phyloP scores from a whole-genome alignment of 2,797 vertebrate species.

The Lepilemur septentrionalis region DNA sequence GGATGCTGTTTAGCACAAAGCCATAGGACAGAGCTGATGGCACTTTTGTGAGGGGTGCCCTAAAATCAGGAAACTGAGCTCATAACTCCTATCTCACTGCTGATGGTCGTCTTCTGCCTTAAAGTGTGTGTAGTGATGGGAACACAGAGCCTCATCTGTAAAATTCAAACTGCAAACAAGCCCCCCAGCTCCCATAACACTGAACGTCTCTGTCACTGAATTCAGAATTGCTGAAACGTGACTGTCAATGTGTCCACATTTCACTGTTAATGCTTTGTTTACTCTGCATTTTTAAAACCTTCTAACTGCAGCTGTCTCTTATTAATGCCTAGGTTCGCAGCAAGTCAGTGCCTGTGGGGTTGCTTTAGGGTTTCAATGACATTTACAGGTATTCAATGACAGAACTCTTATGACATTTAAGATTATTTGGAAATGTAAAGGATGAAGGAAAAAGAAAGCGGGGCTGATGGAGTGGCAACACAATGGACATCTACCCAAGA shows the following conservation, averaged over 20 bases:
- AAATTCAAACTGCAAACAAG: neutral
- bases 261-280: slow-evolving; percentile 28
- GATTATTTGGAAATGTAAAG: slow-evolving; percentile 45
- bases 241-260: neutral
- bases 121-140: neutral
- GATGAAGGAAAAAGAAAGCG: neutral
- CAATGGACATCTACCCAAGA: neutral
- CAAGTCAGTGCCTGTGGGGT: neutral
- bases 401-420: neutral
- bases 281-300: slow-evolving; percentile 59
- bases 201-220: neutral
- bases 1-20: neutral
- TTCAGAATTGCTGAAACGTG: neutral
- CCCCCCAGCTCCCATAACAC: neutral
- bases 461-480: neutral
- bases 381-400: neutral
- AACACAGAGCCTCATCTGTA: neutral
- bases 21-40: neutral
- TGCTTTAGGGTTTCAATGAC: slow-evolving; percentile 41
- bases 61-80: neutral
- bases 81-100: neutral
- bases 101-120: neutral
- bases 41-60: neutral
- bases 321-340: neutral
- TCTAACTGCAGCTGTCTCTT: slow-evolving; percentile 46